A percentile compares a stretch with the other conserved stretches of the same genome.
Evolutionary conservation across 2,888 invertebrate species (phyloP).

Genomic region (Heliconius sara): DNA sequence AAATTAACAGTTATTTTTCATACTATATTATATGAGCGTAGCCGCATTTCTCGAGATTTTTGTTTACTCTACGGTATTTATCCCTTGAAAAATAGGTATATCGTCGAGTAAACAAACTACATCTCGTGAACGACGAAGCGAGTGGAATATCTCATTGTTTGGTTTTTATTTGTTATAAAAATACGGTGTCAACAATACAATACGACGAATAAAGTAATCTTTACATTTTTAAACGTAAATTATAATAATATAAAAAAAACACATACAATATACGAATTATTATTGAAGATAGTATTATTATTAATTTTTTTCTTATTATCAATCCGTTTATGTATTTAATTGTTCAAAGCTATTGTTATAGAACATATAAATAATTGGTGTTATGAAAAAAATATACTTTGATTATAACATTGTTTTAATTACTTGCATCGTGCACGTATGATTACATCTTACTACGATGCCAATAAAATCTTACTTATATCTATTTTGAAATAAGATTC

Average conservation of each 20-base stretch:
- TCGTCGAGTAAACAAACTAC: not conserved
- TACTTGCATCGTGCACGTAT: not conserved
- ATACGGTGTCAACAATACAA: too few relatives aligned
- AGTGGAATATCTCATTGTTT: not conserved
- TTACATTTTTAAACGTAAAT: too few relatives aligned
- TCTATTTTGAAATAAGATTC: too few relatives aligned
- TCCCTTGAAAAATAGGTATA: slow-evolving; percentile 16
- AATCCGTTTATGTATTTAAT: not conserved
- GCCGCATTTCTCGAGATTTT: slow-evolving; percentile 15
- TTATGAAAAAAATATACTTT: not conserved
- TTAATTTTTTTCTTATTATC: not conserved
- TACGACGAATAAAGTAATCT: too few relatives aligned
- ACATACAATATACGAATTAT: too few relatives aligned
- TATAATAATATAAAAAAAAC: too few relatives aligned
- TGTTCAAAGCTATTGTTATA: not conserved
- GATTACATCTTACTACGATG: not conserved
- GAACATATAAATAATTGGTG: not conserved
- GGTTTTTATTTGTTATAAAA: not conserved
- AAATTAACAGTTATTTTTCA: slow-evolving; percentile 24
- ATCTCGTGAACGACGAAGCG: not conserved
- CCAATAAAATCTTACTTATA: too few relatives aligned
- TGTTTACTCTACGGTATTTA: slow-evolving; percentile 29
- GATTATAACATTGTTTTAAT: not conserved
- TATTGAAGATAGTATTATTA: not conserved
- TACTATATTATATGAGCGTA: slow-evolving; percentile 23